phyloP scores from a whole-genome alignment of 2,797 vertebrate species.

The Falco novaeseelandiae region DNA sequence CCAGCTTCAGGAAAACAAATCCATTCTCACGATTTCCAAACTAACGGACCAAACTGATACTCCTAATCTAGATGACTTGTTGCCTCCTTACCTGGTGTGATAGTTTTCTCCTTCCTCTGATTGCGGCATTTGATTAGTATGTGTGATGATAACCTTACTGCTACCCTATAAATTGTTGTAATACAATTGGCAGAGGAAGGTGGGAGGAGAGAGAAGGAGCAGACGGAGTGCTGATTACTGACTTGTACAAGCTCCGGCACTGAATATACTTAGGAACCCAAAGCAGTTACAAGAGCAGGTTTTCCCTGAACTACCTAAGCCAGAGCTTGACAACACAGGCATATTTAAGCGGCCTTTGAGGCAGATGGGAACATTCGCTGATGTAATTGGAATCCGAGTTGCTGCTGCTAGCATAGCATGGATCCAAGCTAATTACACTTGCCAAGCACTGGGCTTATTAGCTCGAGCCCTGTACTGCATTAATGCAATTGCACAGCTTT shows the following conservation, averaged over 20 bases:
- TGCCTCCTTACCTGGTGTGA: not conserved
- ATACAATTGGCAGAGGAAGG: not conserved
- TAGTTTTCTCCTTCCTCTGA: not conserved
- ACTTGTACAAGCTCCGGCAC: not conserved
- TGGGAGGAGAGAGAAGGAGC: not conserved
- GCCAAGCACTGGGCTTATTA: not conserved
- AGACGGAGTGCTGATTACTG: not conserved
- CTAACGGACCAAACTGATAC: not conserved
- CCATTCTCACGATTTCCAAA: not conserved
- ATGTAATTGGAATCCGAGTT: not conserved
- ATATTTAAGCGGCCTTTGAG: accelerated
- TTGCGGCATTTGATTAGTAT: not conserved
- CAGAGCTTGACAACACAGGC: not conserved
- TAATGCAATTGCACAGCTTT: not conserved
- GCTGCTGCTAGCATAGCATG: not conserved
- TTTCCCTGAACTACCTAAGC: not conserved
- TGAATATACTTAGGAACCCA: not conserved
- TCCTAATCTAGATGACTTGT: not conserved
- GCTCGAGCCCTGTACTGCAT: not conserved
- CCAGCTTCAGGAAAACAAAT: not conserved
- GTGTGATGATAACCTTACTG: not conserved
- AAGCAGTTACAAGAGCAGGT: not conserved
- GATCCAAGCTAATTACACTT: not conserved
- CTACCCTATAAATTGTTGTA: not conserved
- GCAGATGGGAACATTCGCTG: not conserved